A percentile compares a stretch with the other conserved stretches of the same genome.
Evolutionary conservation across 1,140 invertebrate genomes (phyloP).

Genomic region (Diachasma alloeum): DNA sequence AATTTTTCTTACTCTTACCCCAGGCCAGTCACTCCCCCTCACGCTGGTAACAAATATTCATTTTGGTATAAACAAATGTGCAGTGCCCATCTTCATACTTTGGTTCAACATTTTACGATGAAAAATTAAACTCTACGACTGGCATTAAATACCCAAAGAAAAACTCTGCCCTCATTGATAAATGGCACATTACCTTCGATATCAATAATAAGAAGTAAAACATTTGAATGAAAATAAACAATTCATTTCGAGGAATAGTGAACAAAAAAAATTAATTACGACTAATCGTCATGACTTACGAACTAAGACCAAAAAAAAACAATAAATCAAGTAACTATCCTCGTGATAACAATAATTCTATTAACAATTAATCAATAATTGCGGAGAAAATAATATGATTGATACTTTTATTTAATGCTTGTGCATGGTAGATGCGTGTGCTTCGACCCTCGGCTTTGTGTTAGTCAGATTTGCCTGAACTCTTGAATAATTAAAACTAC

Average conservation of each 20-base stretch:
- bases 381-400: background rate
- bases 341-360: background rate
- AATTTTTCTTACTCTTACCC: background rate
- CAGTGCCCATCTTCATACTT: slow-evolving; percentile 4
- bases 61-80: slow-evolving; percentile 1
- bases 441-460: slow-evolving; percentile 31
- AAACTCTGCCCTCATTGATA: background rate
- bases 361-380: background rate
- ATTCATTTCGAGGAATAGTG: background rate
- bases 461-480: slow-evolving; percentile 39
- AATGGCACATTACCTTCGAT: background rate
- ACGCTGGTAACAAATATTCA: background rate
- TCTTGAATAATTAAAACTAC: background rate
- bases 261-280: background rate
- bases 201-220: background rate
- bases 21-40: background rate
- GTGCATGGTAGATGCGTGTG: slow-evolving; percentile 29
- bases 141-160: background rate
- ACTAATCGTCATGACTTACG: background rate
- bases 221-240: background rate
- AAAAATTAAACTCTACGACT: slow-evolving; percentile 3
- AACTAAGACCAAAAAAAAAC: background rate
- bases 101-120: background rate
- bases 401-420: slow-evolving; percentile 32
- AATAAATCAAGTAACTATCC: background rate